Evolutionary conservation across 2,888 invertebrate genomes (phyloP).

Genomic region (Salpingus planirostris): DNA sequence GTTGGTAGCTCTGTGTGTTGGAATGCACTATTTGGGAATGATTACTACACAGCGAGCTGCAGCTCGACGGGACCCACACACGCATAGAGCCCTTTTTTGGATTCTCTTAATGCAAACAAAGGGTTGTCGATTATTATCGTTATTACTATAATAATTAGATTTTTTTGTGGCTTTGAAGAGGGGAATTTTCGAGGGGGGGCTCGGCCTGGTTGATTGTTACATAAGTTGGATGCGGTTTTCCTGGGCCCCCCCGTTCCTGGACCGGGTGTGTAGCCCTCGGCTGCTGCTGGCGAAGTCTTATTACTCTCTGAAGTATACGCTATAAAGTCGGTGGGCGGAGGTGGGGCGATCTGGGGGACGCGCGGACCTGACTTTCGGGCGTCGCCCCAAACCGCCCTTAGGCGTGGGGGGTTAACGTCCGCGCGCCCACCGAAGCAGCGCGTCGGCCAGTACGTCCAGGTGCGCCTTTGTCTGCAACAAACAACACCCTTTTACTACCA

Average conservation of each 20-base stretch:
- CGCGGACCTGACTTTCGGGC: slow-evolving; percentile 37
- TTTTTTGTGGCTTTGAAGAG: too few relatives aligned
- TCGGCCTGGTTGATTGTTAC: too few relatives aligned
- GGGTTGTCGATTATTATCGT: too few relatives aligned
- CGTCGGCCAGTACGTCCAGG: slow-evolving; percentile 89
- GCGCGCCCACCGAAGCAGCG: slow-evolving; percentile 86
- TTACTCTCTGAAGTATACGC: slow-evolving; percentile 42
- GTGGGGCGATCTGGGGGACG: slow-evolving; percentile 29
- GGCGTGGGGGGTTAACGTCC: slow-evolving; percentile 59
- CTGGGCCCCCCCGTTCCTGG: too few relatives aligned
- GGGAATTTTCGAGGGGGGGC: too few relatives aligned
- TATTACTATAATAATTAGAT: too few relatives aligned
- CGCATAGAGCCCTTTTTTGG: background rate
- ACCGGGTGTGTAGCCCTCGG: slow-evolving; percentile 20
- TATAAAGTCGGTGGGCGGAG: slow-evolving; percentile 33
- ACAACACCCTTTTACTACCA: slow-evolving; percentile 22
- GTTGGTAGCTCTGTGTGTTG: too few relatives aligned
- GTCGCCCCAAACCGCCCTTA: slow-evolving; percentile 28
- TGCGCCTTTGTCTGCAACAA: slow-evolving; percentile 86
- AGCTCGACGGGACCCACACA: slow-evolving; percentile 25
- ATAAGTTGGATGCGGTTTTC: too few relatives aligned
- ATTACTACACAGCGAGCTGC: slow-evolving; percentile 33
- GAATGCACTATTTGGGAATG: slow-evolving; percentile 31
- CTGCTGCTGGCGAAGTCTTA: slow-evolving; percentile 40
- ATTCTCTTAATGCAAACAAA: slow-evolving; percentile 19